Conservation (phyloP, 2,888 invertebrate genomes). For the Rhagonycha fulva region DNA sequence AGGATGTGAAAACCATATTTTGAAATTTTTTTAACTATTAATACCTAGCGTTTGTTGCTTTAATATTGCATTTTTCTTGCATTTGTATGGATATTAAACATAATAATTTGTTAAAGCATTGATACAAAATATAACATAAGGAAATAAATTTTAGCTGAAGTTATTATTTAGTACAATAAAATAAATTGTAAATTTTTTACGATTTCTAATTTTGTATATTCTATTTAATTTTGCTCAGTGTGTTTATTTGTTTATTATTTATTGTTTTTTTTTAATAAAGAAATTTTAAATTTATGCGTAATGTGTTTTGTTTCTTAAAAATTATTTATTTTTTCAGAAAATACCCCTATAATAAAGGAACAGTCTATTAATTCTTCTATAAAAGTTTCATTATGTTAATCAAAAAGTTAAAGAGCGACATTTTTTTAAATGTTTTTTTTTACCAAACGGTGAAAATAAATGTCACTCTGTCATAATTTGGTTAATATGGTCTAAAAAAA, state of each 20-base stretch:
- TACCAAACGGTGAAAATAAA: too few species aligned
- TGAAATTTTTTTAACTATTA: neutral
- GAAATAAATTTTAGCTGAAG: neutral
- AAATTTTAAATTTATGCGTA: neutral
- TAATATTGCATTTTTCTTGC: neutral
- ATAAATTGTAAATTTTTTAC: neutral
- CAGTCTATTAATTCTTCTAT: neutral
- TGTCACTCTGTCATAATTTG: too few species aligned
- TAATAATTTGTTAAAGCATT: neutral
- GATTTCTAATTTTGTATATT: neutral
- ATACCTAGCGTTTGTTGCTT: neutral
- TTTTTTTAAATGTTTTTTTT: too few species aligned
- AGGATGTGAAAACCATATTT: neutral
- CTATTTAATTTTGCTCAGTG: neutral
- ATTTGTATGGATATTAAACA: neutral
- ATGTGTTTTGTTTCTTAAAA: neutral
- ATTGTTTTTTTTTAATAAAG: neutral
- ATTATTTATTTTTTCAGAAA: neutral
- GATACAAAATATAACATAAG: neutral
- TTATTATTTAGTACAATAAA: neutral
- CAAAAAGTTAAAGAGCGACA: too few species aligned
- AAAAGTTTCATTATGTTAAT: too few species aligned
- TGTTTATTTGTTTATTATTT: neutral
- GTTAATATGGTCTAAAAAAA: too few species aligned
- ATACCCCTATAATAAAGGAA: neutral